Percentiles rank a stretch among this genome's conserved stretches.
These are phyloP conservation scores for Gymnoscelis rufifasciata DNA, from an alignment of 2,888 invertebrate genomes.

Conservation along the genomic window DNA sequence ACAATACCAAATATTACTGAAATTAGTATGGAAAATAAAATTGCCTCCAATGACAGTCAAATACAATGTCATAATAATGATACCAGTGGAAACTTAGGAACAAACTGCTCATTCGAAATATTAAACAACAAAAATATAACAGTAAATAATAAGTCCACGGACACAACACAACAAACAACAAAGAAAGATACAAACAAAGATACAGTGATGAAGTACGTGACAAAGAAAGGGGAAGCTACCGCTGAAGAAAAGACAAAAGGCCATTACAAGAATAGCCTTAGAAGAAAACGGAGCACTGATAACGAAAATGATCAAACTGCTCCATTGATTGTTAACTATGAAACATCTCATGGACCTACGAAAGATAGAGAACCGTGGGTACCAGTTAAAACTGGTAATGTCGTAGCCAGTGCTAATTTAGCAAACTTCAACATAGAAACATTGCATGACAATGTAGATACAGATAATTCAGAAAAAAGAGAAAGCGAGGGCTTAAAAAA, in stretches of 20 bases:
- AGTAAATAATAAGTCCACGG: too few relatives aligned
- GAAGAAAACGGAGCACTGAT: slow-evolving; percentile 42
- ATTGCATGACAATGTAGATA: slow-evolving; percentile 38
- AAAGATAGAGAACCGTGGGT: slow-evolving; percentile 32
- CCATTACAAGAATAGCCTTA: slow-evolving; percentile 53
- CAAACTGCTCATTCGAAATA: not conserved
- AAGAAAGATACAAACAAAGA: too few relatives aligned
- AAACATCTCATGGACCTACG: slow-evolving; percentile 44
- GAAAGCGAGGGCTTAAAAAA: slow-evolving; percentile 5
- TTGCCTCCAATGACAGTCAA: slow-evolving; percentile 8
- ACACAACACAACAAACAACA: too few relatives aligned
- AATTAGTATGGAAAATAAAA: slow-evolving; percentile 9
- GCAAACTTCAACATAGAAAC: slow-evolving; percentile 64
- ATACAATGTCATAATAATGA: slow-evolving; percentile 9
- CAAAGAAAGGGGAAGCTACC: slow-evolving; percentile 43
- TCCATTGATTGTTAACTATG: slow-evolving; percentile 52
- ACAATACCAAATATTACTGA: slow-evolving; percentile 11
- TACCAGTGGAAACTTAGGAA: slow-evolving; percentile 1
- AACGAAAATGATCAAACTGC: slow-evolving; percentile 33
- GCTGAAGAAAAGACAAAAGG: slow-evolving; percentile 42
- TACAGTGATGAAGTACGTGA: slow-evolving; percentile 54
- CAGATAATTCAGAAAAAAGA: not conserved
- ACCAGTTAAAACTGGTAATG: slow-evolving; percentile 33
- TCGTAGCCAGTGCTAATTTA: slow-evolving; percentile 46
- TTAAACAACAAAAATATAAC: not conserved